A percentile compares a stretch with the other conserved stretches of the same genome.
These are phyloP conservation scores for Coluber constrictor DNA, from an alignment of 2,797 vertebrate genomes.

Conservation along the genomic window DNA sequence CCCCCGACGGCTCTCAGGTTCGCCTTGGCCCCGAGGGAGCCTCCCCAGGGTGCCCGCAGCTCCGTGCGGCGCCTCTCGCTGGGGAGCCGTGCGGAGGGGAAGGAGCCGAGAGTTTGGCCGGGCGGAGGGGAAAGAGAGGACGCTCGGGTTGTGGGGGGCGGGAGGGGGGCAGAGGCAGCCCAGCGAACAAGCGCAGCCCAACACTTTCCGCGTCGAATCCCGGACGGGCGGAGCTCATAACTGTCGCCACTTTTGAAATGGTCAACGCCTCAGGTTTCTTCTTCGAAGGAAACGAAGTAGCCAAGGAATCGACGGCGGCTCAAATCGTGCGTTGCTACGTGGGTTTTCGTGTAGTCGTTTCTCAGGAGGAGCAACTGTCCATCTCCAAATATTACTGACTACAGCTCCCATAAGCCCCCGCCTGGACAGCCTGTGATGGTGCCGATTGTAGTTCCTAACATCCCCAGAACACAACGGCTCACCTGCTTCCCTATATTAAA, in stretches of 20 bases:
- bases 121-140: background rate
- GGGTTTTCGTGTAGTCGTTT: background rate
- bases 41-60: background rate
- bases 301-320: background rate
- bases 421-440: background rate
- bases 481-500: background rate
- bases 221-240: background rate
- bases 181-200: background rate
- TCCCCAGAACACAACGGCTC: too few species aligned
- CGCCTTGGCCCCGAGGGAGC: background rate
- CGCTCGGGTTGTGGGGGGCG: background rate
- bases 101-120: background rate
- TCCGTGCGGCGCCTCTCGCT: background rate
- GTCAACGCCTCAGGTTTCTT: background rate
- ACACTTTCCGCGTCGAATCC: background rate
- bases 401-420: background rate
- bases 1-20: background rate
- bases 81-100: background rate
- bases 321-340: background rate
- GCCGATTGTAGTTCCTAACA: background rate
- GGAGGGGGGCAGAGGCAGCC: background rate
- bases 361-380: background rate
- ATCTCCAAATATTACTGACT: background rate
- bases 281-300: background rate
- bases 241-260: background rate